These are phyloP conservation scores for Pempheris klunzingeri DNA, from an alignment of 2,797 vertebrate species.

Conservation along the genomic window DNA sequence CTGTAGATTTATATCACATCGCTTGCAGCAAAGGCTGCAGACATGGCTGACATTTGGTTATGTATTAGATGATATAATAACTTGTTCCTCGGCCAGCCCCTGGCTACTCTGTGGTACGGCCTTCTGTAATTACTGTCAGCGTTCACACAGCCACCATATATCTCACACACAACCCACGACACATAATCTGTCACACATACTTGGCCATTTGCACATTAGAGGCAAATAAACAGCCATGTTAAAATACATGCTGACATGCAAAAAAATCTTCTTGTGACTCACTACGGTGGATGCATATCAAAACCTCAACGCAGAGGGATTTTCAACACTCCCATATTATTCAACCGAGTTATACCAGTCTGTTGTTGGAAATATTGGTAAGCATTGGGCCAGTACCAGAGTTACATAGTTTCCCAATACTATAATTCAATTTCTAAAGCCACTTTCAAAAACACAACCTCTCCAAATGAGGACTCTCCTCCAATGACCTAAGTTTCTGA, in stretches of 20 bases:
- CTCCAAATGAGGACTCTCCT: background rate
- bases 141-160: conserved; percentile 65
- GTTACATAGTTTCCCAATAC: conserved; percentile 43
- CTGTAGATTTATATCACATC: conserved; percentile 59
- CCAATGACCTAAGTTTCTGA: background rate
- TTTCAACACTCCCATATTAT: conserved; percentile 51
- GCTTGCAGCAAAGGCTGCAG: conserved; percentile 40
- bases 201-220: conserved; percentile 51
- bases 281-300: conserved; percentile 30
- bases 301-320: conserved; percentile 49
- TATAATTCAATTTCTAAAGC: conserved; percentile 42
- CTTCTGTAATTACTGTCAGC: conserved; percentile 81
- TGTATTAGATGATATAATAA: conserved; percentile 78
- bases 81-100: conserved; percentile 61
- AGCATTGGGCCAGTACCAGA: conserved; percentile 16
- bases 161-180: conserved; percentile 54
- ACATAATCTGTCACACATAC: conserved; percentile 65
- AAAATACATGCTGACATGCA: conserved; percentile 54
- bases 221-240: conserved; percentile 55
- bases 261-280: conserved; percentile 11
- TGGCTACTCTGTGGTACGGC: conserved; percentile 67
- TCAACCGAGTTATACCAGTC: background rate
- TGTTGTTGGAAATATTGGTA: conserved; percentile 35
- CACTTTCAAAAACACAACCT: conserved; percentile 34
- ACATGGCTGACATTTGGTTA: conserved; percentile 71